phyloP scores from a whole-genome alignment of 2,797 vertebrate genomes.

The Cirrhinus mrigala region DNA sequence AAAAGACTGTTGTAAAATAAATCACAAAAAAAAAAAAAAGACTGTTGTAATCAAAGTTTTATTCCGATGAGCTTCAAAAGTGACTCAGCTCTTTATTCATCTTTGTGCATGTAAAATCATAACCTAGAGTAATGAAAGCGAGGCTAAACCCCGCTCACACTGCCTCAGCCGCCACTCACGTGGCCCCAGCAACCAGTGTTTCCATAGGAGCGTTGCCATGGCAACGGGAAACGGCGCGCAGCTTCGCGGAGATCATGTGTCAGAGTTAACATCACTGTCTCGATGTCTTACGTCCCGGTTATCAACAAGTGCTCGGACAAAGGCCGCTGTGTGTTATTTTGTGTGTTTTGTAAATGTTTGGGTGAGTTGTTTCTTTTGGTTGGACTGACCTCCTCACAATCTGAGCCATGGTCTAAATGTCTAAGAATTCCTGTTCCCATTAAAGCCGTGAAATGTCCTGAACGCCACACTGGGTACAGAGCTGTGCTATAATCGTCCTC shows the following conservation, averaged over 20 bases:
- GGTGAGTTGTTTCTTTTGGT: slow-evolving; percentile 8
- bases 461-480: neutral
- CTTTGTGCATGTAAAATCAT: neutral
- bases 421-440: neutral
- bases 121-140: neutral
- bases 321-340: neutral
- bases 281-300: neutral
- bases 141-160: slow-evolving; percentile 19
- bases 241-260: slow-evolving; percentile 26
- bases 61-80: neutral
- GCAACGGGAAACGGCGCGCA: slow-evolving; percentile 45
- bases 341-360: slow-evolving; percentile 3
- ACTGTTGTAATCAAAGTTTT: neutral
- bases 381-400: neutral
- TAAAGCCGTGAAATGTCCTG: slow-evolving; percentile 17
- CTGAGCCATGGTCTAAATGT: slow-evolving; percentile 12
- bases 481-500: slow-evolving; percentile 11
- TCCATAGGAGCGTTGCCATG: slow-evolving; percentile 56
- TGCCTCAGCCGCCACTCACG: slow-evolving; percentile 1
- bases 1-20: neutral
- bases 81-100: neutral
- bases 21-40: too few relatives aligned
- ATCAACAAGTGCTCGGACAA: slow-evolving; percentile 9
- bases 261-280: slow-evolving; percentile 16
- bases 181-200: slow-evolving; percentile 47